phyloP scores from a whole-genome alignment of 2,797 vertebrate genomes.

The Pteropus rufus region DNA sequence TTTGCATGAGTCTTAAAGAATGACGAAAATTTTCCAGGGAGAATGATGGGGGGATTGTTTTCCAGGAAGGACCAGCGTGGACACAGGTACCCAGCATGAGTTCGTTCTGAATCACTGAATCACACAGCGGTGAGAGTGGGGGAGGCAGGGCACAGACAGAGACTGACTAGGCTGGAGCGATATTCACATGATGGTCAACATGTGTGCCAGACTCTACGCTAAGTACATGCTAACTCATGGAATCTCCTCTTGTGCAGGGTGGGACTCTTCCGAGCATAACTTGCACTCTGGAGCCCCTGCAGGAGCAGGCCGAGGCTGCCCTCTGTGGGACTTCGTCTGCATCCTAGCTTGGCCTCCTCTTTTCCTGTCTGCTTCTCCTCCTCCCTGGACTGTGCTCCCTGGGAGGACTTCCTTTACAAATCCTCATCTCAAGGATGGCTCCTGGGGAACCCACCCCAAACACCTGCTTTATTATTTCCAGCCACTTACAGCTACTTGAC shows the following conservation, averaged over 20 bases:
- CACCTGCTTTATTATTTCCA: not conserved
- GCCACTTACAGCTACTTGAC: not conserved
- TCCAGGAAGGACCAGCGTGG: not conserved
- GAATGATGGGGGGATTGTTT: not conserved
- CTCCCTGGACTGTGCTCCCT: not conserved
- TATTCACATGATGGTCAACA: not conserved
- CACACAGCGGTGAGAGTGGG: not conserved
- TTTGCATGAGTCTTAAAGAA: not conserved
- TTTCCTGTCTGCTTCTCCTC: not conserved
- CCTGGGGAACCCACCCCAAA: not conserved
- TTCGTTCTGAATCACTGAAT: not conserved
- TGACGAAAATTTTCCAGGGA: conserved; percentile 27
- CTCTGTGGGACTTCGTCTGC: not conserved
- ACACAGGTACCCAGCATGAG: not conserved
- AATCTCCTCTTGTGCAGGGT: not conserved
- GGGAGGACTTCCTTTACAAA: not conserved
- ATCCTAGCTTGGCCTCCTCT: not conserved
- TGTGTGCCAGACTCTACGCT: not conserved
- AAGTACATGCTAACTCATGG: not conserved
- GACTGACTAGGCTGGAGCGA: not conserved
- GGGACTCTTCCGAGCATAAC: not conserved
- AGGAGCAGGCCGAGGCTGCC: not conserved
- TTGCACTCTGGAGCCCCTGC: not conserved
- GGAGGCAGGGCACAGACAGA: not conserved
- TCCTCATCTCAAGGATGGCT: not conserved